phyloP scores from a whole-genome alignment of 2,113 vertebrate species.

The Lophius piscatorius region DNA sequence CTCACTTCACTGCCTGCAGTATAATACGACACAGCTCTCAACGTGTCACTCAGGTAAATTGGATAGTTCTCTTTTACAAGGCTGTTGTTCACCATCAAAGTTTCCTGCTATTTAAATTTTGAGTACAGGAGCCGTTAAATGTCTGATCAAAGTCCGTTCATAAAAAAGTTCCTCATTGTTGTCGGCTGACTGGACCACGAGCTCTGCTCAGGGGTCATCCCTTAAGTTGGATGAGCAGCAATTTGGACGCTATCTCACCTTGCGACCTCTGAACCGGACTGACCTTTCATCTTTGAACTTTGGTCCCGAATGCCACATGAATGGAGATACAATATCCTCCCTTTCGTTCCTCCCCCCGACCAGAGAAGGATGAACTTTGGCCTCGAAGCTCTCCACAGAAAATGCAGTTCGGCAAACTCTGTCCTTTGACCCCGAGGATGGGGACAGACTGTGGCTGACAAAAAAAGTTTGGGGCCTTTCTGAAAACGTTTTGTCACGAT shows the following conservation, averaged over 20 bases:
- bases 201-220: no score
- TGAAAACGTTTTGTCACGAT: conserved; percentile 33
- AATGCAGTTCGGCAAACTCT: conserved; percentile 70
- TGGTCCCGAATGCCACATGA: conserved; percentile 77
- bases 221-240: conserved; percentile 44
- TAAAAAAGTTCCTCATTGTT: no score
- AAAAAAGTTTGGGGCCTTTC: conserved; percentile 19
- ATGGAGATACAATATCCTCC: conserved; percentile 82
- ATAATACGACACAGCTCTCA: conserved; percentile 66
- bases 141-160: conserved; percentile 70
- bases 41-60: conserved; percentile 64
- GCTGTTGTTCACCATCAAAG: conserved; percentile 52
- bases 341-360: conserved; percentile 69
- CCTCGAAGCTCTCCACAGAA: conserved; percentile 75
- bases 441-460: conserved; percentile 51
- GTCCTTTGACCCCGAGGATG: conserved; percentile 71
- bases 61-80: conserved; percentile 69
- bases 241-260: conserved; percentile 71
- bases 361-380: conserved; percentile 71
- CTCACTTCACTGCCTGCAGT: conserved; percentile 67
- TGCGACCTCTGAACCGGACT: conserved; percentile 67
- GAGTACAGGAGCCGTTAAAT: conserved; percentile 63
- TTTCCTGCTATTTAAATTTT: conserved; percentile 68
- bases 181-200: no score
- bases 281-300: conserved; percentile 81